Evolutionary conservation across 2,113 vertebrate genomes (phyloP), one percentile per base, ranked within the genome.

Genomic region (Toxotes jaculatrix): DNA sequence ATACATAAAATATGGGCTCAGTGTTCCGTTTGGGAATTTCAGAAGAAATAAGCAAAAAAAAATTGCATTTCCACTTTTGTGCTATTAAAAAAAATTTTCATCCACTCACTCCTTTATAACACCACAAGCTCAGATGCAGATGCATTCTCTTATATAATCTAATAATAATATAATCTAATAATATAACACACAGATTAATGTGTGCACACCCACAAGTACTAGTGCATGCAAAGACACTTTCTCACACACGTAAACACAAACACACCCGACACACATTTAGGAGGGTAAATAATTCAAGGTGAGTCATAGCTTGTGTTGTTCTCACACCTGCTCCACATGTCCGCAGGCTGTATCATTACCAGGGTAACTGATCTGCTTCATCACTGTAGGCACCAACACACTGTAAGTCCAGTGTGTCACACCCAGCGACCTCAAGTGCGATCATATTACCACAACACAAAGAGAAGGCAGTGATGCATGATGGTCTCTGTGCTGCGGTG

Each of bases 311-410:
- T 66, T 34, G 40, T 84, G 84, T 87, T 86, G 83, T 82, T 87
- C 65, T 89, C 81, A 86, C 88, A 93, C 89, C 88, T 92, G 87
- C 74, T 88, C 74, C 79, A 61, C 77, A 77, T 81, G 78, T 87
- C 80, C 77, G 77, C 59, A 47, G 61, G 71, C 64, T 62, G 80
- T 65, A 77, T 76, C 68, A 83, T 86, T 82, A 66, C 59, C 74
- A 78, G 11, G 59, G 63, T 66, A 82, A 86, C 60, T 81, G 63
- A 91, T 83, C 81, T 64, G 80, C 74, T 77, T 83, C 86, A 83
- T 84, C 55, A 77, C 38, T 72, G 67, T 23, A 60, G 42, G 62
- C 47, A 79, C 68, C 59, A 78, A 63, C 56, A 69, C 56, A 56
- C 73, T 49, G 57, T 56, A 23, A 61, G 85, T 79, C 71, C 90